Percentiles rank a stretch among this genome's conserved stretches.
Evolutionary conservation across 2,113 vertebrate species (phyloP).

Genomic region (Haliaeetus leucogaster): DNA sequence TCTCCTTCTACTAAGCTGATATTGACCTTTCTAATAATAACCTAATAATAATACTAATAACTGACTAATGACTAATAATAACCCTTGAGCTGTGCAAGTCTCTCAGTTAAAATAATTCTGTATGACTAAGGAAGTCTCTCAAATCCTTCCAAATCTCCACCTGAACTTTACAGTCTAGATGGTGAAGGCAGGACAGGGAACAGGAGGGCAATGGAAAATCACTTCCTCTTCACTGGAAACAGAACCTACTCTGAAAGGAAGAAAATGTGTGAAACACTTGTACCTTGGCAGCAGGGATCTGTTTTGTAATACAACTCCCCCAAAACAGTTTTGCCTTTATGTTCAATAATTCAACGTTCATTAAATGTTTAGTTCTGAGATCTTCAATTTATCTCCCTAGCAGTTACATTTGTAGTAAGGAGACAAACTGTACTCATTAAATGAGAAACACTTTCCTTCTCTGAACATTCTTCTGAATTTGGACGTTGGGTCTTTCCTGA

Average conservation of each 20-base stretch:
- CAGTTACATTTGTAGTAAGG: not conserved
- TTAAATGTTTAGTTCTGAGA: not conserved
- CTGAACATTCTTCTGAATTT: not conserved
- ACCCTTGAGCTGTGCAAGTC: conserved; percentile 16
- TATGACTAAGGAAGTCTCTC: conserved; percentile 22
- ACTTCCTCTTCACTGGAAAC: not conserved
- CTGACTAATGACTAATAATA: too few species aligned
- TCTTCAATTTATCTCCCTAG: not conserved
- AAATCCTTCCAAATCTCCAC: conserved; percentile 43
- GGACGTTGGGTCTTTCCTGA: not conserved
- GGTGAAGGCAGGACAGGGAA: not conserved
- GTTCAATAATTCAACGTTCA: not conserved
- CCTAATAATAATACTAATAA: too few species aligned
- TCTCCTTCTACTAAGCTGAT: conserved; percentile 9
- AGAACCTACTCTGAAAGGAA: not conserved
- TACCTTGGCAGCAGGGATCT: not conserved
- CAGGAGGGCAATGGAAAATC: not conserved
- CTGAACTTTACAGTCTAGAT: conserved; percentile 18
- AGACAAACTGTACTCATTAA: not conserved
- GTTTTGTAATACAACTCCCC: not conserved
- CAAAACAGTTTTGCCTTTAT: not conserved
- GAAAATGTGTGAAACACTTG: not conserved
- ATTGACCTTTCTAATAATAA: not conserved
- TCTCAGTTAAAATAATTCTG: conserved; percentile 29
- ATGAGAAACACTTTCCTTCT: not conserved